Conservation (phyloP, 2,113 vertebrate species). For the Oplegnathus fasciatus region DNA sequence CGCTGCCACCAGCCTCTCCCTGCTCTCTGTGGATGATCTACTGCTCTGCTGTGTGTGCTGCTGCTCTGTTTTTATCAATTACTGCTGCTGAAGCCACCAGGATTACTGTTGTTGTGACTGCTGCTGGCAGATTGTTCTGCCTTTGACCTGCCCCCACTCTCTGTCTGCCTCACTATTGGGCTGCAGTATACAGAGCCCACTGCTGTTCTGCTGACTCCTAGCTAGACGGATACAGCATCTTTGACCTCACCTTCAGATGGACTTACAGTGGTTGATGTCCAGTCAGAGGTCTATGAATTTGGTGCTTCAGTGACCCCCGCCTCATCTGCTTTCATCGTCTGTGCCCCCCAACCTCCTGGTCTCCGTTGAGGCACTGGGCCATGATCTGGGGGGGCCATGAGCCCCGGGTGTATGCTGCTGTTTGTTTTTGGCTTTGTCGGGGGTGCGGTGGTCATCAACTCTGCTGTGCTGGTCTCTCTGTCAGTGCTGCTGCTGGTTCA, state of each 20-base stretch:
- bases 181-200: conserved; percentile 5
- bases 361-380: conserved; percentile 84
- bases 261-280: neutral
- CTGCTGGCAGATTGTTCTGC: conserved; percentile 42
- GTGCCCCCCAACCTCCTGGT: conserved; percentile 45
- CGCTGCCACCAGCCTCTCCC: conserved; percentile 28
- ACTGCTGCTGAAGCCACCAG: conserved; percentile 37
- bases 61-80: conserved; percentile 2
- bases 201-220: neutral
- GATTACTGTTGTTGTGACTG: conserved; percentile 59
- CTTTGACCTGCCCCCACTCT: conserved; percentile 30
- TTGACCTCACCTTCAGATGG: neutral
- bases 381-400: conserved; percentile 95
- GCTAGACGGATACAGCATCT: conserved; percentile 5
- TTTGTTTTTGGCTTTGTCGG: conserved; percentile 99
- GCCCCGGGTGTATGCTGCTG: conserved; percentile 98
- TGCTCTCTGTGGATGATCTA: conserved; percentile 18
- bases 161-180: neutral
- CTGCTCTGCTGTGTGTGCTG: neutral
- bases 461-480: conserved; percentile 96
- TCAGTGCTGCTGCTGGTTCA: conserved; percentile 98
- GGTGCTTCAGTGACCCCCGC: neutral
- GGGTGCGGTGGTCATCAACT: conserved; percentile 99
- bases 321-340: conserved; percentile 31
- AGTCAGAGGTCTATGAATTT: conserved; percentile 4